Evolutionary conservation across 2,113 vertebrate species (phyloP), one percentile per base, ranked within the genome.

Genomic region (Salvelinus namaycush): DNA sequence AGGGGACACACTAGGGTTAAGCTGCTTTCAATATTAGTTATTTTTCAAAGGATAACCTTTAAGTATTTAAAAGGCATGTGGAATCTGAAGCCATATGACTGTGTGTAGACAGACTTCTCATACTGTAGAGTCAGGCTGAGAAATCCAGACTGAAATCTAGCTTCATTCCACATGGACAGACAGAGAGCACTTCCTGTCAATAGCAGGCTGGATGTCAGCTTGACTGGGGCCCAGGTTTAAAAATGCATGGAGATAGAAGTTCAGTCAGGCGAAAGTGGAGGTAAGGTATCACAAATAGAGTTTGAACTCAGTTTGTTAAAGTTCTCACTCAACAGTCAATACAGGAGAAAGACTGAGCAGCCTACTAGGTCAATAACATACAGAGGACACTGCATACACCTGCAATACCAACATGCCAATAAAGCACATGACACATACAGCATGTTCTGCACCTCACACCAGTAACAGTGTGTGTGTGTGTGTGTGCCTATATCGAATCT

Each of bases 1-100:
- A 82, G 71, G 74, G 80, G 6, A 76, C 81, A 89, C 86, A 78
- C 83, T 77, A 73, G 80, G 84, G 88, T 85, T 90, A 91, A 91
- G 86, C 89, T 78, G 83, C 83, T 82, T 88, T 89, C 80, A 87
- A 87, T 84, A 82, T 89, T 87, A 76, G 75, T 79, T 67, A 0
- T 83, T 72, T 72, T 79, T 85, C 39, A 85, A 87, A 88, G 77
- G 78, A 86, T 77, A 77, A 77, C 76, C 72, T 78, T 89, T 91
- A 86, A 89, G 89, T 89, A 89, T 89, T 85, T 59, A 88, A 74
- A 29, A 86, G 80, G n/a, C 48, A 69, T 62, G 31, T 75, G 67
- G 69, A 84, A 84, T 84, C 79, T 65, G 65, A 77, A 72, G 76
- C 76, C 87, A 78, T 85, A 60, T 27, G 68, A 71, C 39, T 72